phyloP scores from a whole-genome alignment of 2,113 vertebrate genomes.

The Acrocephalus arundinaceus region DNA sequence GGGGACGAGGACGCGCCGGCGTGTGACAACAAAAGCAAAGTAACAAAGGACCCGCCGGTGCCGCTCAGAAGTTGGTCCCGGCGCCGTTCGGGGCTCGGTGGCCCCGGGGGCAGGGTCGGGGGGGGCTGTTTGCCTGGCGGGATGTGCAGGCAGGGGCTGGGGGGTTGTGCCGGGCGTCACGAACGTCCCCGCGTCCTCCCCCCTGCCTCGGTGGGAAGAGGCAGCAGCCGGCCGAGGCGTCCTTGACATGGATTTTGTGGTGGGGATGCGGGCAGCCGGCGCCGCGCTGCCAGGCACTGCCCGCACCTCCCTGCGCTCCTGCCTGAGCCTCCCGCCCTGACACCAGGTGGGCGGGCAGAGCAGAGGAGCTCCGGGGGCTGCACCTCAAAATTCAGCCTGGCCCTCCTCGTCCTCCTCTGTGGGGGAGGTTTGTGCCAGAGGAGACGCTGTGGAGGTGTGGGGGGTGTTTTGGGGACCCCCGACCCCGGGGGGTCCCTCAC shows the following conservation, averaged over 20 bases:
- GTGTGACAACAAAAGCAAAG: constrained; percentile 52
- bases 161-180: neutral
- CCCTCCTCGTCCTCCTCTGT: neutral
- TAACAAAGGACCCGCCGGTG: constrained; percentile 29
- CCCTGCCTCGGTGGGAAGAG: neutral
- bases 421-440: accelerated
- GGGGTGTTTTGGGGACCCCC: neutral
- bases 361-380: neutral
- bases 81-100: neutral
- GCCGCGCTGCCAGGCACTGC: neutral
- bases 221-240: neutral
- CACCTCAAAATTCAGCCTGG: neutral
- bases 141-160: neutral
- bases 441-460: neutral
- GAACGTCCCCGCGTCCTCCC: neutral
- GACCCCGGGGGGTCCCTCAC: neutral
- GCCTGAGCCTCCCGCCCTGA: neutral
- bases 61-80: constrained; percentile 1
- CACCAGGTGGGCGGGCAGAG: neutral
- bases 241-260: constrained; percentile 14
- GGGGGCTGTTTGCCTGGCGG: neutral
- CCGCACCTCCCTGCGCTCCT: neutral
- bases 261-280: neutral
- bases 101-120: neutral
- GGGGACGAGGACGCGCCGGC: neutral